phyloP scores from a whole-genome alignment of 2,113 vertebrate genomes.

The Gavia stellata region DNA sequence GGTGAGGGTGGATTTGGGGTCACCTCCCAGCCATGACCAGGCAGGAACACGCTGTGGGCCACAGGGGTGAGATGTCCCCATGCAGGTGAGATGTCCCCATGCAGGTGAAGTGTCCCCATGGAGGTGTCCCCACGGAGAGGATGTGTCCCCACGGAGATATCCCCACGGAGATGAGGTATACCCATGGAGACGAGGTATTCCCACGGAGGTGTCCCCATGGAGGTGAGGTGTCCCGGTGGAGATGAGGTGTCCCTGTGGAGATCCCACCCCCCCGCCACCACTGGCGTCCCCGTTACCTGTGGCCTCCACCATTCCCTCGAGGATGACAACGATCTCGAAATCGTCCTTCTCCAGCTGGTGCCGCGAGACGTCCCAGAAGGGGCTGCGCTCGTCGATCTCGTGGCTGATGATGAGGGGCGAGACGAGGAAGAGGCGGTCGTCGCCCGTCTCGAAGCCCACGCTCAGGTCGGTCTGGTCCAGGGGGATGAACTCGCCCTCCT shows the following conservation, averaged over 20 bases:
- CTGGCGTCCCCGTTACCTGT: slow-evolving; percentile 63
- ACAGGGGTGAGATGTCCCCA: not conserved
- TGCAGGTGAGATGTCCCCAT: not conserved
- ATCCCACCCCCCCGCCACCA: accelerated
- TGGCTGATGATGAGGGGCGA: slow-evolving; percentile 87
- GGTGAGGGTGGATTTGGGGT: not conserved
- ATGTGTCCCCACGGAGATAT: not conserved
- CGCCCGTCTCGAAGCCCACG: slow-evolving; percentile 85
- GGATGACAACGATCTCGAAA: slow-evolving; percentile 85
- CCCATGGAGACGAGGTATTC: not conserved
- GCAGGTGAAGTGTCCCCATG: not conserved
- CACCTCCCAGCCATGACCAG: not conserved
- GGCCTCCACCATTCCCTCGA: slow-evolving; percentile 89
- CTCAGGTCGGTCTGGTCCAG: slow-evolving; percentile 87
- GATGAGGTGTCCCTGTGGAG: accelerated
- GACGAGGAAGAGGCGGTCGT: slow-evolving; percentile 86
- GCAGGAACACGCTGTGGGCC: not conserved
- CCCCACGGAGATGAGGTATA: not conserved
- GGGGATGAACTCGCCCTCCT: slow-evolving; percentile 87
- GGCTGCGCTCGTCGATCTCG: slow-evolving; percentile 82
- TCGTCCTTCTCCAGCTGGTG: slow-evolving; percentile 80
- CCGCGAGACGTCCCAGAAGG: slow-evolving; percentile 84
- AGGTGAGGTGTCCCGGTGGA: accelerated
- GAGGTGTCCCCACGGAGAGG: too few species aligned
- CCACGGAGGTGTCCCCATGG: accelerated